phyloP scores from a whole-genome alignment of 2,113 vertebrate species.

The Cercocebus atys region DNA sequence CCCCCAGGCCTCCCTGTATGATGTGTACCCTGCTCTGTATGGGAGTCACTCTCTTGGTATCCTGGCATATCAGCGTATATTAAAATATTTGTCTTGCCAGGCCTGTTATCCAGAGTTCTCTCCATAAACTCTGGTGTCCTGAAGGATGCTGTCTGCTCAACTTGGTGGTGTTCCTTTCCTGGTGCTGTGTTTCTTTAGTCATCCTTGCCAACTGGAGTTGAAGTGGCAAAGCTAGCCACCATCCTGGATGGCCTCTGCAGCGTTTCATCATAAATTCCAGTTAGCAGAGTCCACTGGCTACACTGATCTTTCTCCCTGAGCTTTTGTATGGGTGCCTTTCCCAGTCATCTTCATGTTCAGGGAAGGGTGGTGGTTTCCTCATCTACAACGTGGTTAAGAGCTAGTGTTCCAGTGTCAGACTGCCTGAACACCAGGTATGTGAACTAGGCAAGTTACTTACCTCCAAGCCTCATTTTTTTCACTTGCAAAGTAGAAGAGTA shows the following conservation, averaged over 20 bases:
- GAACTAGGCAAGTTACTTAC: not conserved
- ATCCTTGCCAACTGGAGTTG: not conserved
- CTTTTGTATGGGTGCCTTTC: not conserved
- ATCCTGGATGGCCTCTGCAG: not conserved
- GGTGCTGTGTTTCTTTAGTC: not conserved
- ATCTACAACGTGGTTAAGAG: not conserved
- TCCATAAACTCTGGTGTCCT: not conserved
- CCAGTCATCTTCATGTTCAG: not conserved
- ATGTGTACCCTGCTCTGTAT: not conserved
- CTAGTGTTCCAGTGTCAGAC: not conserved
- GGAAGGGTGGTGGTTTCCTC: not conserved
- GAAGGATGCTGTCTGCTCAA: not conserved
- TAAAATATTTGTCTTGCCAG: not conserved
- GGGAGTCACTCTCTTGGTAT: not conserved
- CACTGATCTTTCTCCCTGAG: not conserved
- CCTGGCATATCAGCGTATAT: not conserved
- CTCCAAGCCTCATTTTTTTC: not conserved
- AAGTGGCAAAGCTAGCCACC: not conserved
- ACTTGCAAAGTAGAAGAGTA: not conserved
- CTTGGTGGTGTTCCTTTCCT: not conserved
- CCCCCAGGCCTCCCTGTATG: not conserved
- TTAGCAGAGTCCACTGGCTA: not conserved
- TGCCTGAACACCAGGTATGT: not conserved
- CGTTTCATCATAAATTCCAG: not conserved
- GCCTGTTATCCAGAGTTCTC: not conserved